Evolutionary conservation across 92 coral and sea anemone genomes (phyloP).

Genomic region (Actinostola sp.): DNA sequence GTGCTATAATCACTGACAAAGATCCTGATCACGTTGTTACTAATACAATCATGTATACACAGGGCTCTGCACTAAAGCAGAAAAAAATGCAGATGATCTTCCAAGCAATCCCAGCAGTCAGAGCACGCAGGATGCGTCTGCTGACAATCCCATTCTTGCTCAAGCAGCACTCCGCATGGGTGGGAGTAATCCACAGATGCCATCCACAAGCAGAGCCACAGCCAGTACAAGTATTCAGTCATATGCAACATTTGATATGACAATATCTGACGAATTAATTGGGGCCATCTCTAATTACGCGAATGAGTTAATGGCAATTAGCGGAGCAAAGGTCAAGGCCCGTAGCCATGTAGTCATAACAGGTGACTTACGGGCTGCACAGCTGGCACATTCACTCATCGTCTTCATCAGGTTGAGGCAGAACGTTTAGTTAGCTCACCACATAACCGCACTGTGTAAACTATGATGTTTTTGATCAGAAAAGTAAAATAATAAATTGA

Average conservation of each 20-base stretch:
- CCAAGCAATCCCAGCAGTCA: conserved; percentile 61
- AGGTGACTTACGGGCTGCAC: conserved; percentile 92
- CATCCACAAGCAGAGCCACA: conserved; percentile 72
- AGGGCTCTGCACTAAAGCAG: conserved; percentile 52
- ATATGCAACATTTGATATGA: conserved; percentile 92
- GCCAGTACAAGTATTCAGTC: conserved; percentile 86
- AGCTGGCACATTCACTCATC: conserved; percentile 97
- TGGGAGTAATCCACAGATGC: conserved; percentile 77
- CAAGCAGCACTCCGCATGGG: conserved; percentile 94
- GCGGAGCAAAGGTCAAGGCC: conserved; percentile 92
- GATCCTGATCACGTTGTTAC: conserved; percentile 97
- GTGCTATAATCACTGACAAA: conserved; percentile 81
- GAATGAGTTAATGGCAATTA: conserved; percentile 95
- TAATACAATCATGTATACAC: conserved; percentile 94
- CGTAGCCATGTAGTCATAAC: conserved; percentile 98
- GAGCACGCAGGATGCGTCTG: conserved; percentile 49
- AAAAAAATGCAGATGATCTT: conserved; percentile 62
- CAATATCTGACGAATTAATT: conserved; percentile 94
- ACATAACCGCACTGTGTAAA: conserved; percentile 19
- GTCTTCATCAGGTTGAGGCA: conserved; percentile 92
- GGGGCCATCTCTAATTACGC: conserved; percentile 94
- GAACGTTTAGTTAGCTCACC: conserved; percentile 67
- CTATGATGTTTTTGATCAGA: conserved; percentile 7
- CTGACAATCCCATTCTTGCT: conserved; percentile 82
- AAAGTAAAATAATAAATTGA: conserved; percentile 31